These are phyloP conservation scores for Trichonephila inaurata DNA, from an alignment of 1,140 invertebrate genomes.

Conservation along the genomic window DNA sequence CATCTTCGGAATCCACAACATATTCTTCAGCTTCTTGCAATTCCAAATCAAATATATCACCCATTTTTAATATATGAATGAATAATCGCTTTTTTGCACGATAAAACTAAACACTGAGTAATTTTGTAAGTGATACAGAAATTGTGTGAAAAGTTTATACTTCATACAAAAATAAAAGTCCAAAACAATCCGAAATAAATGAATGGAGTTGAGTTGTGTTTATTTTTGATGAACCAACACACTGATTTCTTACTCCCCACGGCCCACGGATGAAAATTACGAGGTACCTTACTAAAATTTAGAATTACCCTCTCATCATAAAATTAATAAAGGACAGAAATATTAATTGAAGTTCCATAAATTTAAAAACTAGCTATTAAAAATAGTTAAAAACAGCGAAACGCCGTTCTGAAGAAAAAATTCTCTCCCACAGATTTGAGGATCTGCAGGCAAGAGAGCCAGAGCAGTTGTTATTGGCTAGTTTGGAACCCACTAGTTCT, in stretches of 20 bases:
- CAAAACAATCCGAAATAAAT: conserved; percentile 3
- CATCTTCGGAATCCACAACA: conserved; percentile 87
- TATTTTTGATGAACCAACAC: neutral
- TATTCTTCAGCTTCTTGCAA: conserved; percentile 87
- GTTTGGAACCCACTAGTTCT: no score
- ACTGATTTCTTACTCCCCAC: neutral
- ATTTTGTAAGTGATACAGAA: neutral
- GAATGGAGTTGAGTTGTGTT: neutral
- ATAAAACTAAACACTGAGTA: neutral
- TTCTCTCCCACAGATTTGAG: no score
- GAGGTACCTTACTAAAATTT: no score
- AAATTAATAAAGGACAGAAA: no score
- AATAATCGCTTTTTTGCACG: neutral
- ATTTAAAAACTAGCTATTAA: no score
- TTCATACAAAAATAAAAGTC: neutral
- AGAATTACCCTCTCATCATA: no score
- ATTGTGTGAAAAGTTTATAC: neutral
- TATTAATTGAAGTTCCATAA: no score
- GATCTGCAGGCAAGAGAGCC: no score
- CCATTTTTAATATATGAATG: conserved; percentile 77
- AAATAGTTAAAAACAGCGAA: no score
- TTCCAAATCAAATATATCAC: conserved; percentile 92
- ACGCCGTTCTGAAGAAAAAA: no score
- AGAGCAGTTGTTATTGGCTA: no score
- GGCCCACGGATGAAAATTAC: no score